A percentile compares a stretch with the other conserved stretches of the same genome.
Evolutionary conservation across 2,888 invertebrate species (phyloP).

Genomic region (Artemia sp.): DNA sequence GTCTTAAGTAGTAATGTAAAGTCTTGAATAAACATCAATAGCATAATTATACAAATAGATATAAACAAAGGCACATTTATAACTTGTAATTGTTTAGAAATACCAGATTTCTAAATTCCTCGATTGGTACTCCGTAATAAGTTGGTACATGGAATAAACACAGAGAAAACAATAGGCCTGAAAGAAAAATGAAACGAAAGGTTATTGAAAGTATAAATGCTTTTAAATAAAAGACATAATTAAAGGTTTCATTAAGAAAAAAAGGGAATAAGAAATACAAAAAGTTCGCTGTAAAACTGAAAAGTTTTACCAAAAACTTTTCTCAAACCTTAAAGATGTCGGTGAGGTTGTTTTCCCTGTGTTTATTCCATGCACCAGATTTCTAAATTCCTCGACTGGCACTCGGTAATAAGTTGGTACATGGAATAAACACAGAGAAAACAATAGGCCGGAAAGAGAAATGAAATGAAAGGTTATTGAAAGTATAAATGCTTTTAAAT

Average conservation of each 20-base stretch:
- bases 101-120: constrained; percentile 67
- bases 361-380: constrained; percentile 36
- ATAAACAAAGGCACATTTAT: neutral
- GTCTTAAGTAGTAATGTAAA: no score
- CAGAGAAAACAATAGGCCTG: constrained; percentile 75
- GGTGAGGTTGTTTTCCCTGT: no score
- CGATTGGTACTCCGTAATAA: constrained; percentile 59
- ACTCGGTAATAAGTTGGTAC: constrained; percentile 56
- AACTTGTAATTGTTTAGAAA: constrained; percentile 34
- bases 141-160: constrained; percentile 65
- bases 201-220: neutral
- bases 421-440: constrained; percentile 70
- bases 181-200: constrained; percentile 31
- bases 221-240: no score
- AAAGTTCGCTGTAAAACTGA: no score
- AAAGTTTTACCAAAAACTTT: no score
- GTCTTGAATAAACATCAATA: neutral
- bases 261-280: no score
- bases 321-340: no score
- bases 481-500: no score
- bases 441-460: constrained; percentile 55
- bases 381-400: constrained; percentile 75
- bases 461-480: constrained; percentile 18
- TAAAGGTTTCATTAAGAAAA: no score
- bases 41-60: neutral